phyloP scores from a whole-genome alignment of 2,113 vertebrate genomes.

The Oryzias woworae region DNA sequence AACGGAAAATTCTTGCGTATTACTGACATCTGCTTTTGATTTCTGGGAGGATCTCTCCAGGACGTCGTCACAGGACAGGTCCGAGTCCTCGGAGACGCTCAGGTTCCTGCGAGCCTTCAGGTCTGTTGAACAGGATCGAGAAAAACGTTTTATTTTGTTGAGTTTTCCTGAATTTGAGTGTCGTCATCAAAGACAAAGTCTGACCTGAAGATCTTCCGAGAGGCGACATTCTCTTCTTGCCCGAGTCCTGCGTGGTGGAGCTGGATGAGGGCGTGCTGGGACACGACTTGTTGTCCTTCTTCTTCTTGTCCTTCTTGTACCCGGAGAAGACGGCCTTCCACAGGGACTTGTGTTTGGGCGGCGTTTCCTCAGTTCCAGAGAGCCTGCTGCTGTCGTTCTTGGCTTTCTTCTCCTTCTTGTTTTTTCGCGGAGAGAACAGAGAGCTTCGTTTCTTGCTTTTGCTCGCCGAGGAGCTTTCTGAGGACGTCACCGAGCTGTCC shows the following conservation, averaged over 20 bases:
- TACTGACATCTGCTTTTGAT: conserved; percentile 90
- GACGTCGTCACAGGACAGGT: conserved; percentile 94
- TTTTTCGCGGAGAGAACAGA: conserved; percentile 94
- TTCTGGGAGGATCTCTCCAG: conserved; percentile 93
- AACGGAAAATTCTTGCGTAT: neutral
- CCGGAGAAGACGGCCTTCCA: conserved; percentile 98
- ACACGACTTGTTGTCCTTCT: conserved; percentile 89
- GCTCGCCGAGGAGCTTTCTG: conserved; percentile 83
- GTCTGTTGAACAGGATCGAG: conserved; percentile 71
- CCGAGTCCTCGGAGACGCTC: conserved; percentile 96
- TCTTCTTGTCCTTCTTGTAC: conserved; percentile 97
- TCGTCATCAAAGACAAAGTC: neutral
- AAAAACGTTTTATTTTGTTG: neutral
- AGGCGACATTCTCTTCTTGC: conserved; percentile 79
- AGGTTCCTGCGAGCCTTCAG: conserved; percentile 86
- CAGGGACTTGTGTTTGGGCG: conserved; percentile 88
- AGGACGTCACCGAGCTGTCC: conserved; percentile 91
- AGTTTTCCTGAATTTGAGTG: neutral
- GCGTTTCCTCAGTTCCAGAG: conserved; percentile 79
- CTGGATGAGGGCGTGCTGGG: conserved; percentile 92
- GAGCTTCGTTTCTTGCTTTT: conserved; percentile 95
- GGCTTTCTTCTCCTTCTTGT: conserved; percentile 94
- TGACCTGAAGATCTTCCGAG: conserved; percentile 82
- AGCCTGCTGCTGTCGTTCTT: conserved; percentile 83
- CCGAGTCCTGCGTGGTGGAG: conserved; percentile 86